These are phyloP conservation scores for Meandrina meandrites DNA, from an alignment of 92 coral and sea anemone species.

Conservation along the genomic window DNA sequence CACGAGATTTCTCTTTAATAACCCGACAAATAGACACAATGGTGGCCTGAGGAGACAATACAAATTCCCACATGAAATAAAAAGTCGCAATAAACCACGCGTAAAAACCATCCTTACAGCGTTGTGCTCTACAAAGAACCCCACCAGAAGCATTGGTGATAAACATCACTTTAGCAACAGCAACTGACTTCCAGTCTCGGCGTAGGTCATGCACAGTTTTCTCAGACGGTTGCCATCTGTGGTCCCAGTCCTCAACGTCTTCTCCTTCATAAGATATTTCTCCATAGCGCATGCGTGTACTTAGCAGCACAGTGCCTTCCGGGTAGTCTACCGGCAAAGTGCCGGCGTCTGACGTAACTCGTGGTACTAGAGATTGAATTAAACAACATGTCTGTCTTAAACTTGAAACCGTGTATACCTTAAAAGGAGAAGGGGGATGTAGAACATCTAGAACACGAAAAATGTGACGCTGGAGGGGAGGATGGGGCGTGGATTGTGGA, in stretches of 20 bases:
- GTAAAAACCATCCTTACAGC: neutral
- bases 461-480: too few species aligned
- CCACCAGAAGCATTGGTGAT: neutral
- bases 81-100: too few species aligned
- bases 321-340: neutral
- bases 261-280: neutral
- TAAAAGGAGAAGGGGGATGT: too few species aligned
- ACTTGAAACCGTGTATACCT: neutral
- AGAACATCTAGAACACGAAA: too few species aligned
- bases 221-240: slow-evolving; percentile 3
- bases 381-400: neutral
- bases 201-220: neutral
- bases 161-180: neutral
- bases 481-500: too few species aligned
- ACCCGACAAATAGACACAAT: too few species aligned
- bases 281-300: slow-evolving; percentile 6
- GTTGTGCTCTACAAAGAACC: neutral
- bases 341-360: neutral
- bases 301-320: neutral
- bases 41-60: too few species aligned
- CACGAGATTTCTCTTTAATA: too few species aligned
- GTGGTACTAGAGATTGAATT: neutral
- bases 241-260: neutral
- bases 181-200: neutral
- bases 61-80: too few species aligned